Evolutionary conservation across 2,888 invertebrate species (phyloP).

Genomic region (Hyppa rectilinea): DNA sequence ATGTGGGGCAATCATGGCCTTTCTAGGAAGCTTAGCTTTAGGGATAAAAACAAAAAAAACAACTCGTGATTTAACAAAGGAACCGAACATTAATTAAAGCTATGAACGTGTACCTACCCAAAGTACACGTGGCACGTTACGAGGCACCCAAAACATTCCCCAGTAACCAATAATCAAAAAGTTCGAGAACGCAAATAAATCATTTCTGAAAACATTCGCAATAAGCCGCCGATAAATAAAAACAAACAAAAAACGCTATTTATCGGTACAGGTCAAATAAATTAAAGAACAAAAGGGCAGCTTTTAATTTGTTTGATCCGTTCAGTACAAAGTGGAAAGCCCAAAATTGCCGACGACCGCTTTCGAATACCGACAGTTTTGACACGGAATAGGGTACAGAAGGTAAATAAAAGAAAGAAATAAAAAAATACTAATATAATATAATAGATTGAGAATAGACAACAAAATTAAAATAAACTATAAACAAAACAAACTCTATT

Average conservation of each 20-base stretch:
- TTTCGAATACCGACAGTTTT: conserved; percentile 67
- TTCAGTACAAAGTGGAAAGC: conserved; percentile 70
- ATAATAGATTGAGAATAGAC: too few species aligned
- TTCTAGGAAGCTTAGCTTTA: too few species aligned
- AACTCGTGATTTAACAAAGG: conserved; percentile 14
- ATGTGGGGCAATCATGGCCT: too few species aligned
- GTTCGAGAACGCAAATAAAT: conserved; percentile 64
- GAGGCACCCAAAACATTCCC: conserved; percentile 38
- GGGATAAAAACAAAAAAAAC: conserved; percentile 15
- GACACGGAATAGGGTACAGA: neutral
- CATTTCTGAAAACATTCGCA: conserved; percentile 66
- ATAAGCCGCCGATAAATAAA: conserved; percentile 76
- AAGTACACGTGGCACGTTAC: conserved; percentile 2
- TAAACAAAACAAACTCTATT: too few species aligned
- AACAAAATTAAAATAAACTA: too few species aligned
- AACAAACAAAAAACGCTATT: conserved; percentile 69
- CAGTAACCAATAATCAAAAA: conserved; percentile 54
- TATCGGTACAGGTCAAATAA: conserved; percentile 74
- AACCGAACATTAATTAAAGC: conserved; percentile 32
- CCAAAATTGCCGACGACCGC: conserved; percentile 67
- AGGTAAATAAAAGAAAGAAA: too few species aligned
- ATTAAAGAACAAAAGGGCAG: conserved; percentile 74
- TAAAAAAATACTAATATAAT: too few species aligned
- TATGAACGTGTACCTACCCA: conserved; percentile 21
- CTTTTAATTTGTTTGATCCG: conserved; percentile 78